These are phyloP conservation scores for Chaitophorus viminalis DNA, from an alignment of 2,888 invertebrate species.

Conservation along the genomic window DNA sequence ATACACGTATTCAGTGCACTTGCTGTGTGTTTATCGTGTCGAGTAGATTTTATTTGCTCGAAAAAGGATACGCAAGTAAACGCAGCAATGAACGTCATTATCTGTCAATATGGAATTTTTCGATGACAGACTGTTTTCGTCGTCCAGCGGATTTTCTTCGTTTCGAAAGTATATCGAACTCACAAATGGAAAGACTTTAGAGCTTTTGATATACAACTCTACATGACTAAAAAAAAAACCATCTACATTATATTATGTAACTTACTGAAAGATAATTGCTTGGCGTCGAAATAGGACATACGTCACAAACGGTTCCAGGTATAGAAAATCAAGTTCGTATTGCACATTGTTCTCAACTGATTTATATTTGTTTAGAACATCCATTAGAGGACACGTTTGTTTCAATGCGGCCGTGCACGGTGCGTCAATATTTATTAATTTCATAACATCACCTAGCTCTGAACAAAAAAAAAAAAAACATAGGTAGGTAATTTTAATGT, in stretches of 20 bases:
- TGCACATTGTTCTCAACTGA: not conserved
- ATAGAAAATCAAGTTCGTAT: conserved; percentile 41
- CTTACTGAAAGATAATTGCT: not conserved
- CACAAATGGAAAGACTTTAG: not conserved
- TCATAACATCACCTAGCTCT: conserved; percentile 16
- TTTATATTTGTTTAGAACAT: conserved; percentile 15
- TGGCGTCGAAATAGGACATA: not conserved
- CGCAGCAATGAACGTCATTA: not conserved
- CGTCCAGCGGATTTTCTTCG: not conserved
- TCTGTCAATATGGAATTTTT: not conserved
- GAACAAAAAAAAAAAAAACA: not conserved
- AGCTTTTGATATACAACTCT: conserved; percentile 27
- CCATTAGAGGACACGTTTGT: not conserved
- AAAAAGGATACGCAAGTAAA: conserved; percentile 52
- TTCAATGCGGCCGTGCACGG: not conserved
- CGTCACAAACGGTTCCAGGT: conserved; percentile 43
- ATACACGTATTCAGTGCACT: not conserved
- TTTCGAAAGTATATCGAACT: not conserved
- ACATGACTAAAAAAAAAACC: not conserved
- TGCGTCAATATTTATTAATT: conserved; percentile 26
- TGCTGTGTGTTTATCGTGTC: not conserved
- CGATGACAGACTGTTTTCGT: not conserved
- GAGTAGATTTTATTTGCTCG: no score
- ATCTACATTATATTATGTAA: not conserved
- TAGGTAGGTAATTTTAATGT: no score